These are phyloP conservation scores for Melopsittacus undulatus DNA, from an alignment of 2,797 vertebrate species.

Conservation along the genomic window DNA sequence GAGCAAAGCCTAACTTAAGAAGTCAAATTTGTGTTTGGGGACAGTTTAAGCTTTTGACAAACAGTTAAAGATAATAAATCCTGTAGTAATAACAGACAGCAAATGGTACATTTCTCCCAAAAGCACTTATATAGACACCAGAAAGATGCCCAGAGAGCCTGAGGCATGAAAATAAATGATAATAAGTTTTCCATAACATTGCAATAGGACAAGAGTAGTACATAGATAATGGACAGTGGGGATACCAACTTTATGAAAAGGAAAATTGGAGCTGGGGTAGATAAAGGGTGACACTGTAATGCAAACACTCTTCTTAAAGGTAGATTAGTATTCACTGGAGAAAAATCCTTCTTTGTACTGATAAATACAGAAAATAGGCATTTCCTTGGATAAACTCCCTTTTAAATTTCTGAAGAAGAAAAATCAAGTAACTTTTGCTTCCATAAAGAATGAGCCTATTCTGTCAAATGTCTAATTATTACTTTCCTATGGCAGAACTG, in stretches of 20 bases:
- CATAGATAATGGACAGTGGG: neutral
- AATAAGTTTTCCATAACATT: slow-evolving; percentile 21
- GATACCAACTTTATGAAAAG: neutral
- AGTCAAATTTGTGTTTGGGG: neutral
- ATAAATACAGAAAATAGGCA: neutral
- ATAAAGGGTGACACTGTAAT: neutral
- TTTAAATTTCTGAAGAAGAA: neutral
- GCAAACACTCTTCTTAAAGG: neutral
- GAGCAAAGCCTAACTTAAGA: neutral
- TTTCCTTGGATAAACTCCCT: neutral
- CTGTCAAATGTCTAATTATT: neutral
- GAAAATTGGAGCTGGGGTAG: neutral
- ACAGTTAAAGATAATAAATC: slow-evolving; percentile 41
- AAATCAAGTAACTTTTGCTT: neutral
- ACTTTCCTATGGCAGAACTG: neutral
- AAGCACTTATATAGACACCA: slow-evolving; percentile 13
- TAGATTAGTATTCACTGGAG: neutral
- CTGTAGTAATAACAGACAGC: slow-evolving; percentile 27
- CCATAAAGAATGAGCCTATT: neutral
- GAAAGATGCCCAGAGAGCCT: slow-evolving; percentile 23
- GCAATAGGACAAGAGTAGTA: neutral
- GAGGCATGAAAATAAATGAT: neutral
- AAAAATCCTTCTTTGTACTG: neutral
- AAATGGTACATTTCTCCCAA: slow-evolving; percentile 20
- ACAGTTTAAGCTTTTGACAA: slow-evolving; percentile 35